Evolutionary conservation across 2,888 invertebrate genomes (phyloP), one percentile per base, ranked within the genome.

Genomic region (Hirtodrosophila confusa): DNA sequence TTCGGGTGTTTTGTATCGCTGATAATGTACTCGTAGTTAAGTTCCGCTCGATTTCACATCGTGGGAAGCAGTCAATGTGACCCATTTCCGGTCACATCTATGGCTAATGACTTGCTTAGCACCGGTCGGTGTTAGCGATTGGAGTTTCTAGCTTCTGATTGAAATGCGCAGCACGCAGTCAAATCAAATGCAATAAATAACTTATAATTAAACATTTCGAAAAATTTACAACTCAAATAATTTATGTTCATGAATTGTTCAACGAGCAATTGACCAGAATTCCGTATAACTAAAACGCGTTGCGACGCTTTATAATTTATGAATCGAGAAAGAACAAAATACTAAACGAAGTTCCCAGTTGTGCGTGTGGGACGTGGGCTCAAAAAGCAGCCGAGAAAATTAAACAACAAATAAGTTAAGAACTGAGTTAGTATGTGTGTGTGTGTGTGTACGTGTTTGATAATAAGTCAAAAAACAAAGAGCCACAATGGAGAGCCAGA

Each of bases 131-230:
- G 17, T 1, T 2, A 17, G 17, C 17, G 4, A 51, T 17, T 39
- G 37, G 17, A 23, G 37, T 49, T 23, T 55, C n/a, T 49, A 48
- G 47, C n/a, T 27, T 40, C 8, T 9, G 39, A 74, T 75, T 56
- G 40, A 55, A 55, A 75, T 69, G 55, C 75, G 3, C n/a, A 12
- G 67, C 86, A 82, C 83, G 86, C 70, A 69, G 1, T 35, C 69
- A 66, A 76, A 79, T 78, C 75, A 69, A 86, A 80, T 75, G 73
- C 70, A 76, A 86, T 86, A 83, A 83, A 83, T 83, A 78, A 83
- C 68, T 73, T 68, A 66, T 80, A 83, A 78, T 73, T 80, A 74
- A 85, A 66, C 73, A 82, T 79, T 75, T 74, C 66, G 43, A 55
- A 67, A 80, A 83, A 80, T 86, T 78, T 86, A 83, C 78, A 78